Percentiles rank a stretch among this genome's conserved stretches.
Conservation (phyloP, 2,888 invertebrate species). For the Ecdyonurus torrentis region DNA sequence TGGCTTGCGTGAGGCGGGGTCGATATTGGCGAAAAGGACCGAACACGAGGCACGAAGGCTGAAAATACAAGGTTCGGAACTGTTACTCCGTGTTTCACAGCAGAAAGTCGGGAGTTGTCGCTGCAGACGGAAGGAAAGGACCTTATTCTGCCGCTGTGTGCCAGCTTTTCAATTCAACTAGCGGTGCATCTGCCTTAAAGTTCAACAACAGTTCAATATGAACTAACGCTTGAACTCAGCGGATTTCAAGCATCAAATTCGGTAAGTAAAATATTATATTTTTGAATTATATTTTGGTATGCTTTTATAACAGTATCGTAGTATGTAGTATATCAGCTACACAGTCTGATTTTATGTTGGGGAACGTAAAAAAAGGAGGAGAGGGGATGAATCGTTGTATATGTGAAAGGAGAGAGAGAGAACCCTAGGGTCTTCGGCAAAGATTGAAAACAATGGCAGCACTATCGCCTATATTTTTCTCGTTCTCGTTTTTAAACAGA, state of each 20-base stretch:
- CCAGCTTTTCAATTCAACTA: not conserved
- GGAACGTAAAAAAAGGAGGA: not conserved
- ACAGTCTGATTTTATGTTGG: not conserved
- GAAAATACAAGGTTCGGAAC: not conserved
- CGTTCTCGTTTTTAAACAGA: not conserved
- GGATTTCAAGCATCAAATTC: no score
- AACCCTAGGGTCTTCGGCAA: not conserved
- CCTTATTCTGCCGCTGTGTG: not conserved
- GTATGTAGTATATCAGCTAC: not conserved
- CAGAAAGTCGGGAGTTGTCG: conserved; percentile 3
- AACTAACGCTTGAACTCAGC: no score
- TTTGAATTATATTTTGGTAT: not conserved
- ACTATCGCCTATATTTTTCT: not conserved
- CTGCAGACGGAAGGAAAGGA: not conserved
- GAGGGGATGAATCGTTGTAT: not conserved
- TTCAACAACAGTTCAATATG: not conserved
- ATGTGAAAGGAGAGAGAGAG: not conserved
- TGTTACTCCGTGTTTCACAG: not conserved
- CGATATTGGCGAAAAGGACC: not conserved
- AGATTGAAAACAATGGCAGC: not conserved
- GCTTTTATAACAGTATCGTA: no score
- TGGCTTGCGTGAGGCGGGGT: not conserved
- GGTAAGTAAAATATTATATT: not conserved
- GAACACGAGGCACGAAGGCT: not conserved
- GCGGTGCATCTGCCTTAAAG: not conserved